A percentile compares a stretch with the other conserved stretches of the same genome.
Evolutionary conservation across 1,140 invertebrate genomes (phyloP).

Genomic region (Cyclina sinensis): DNA sequence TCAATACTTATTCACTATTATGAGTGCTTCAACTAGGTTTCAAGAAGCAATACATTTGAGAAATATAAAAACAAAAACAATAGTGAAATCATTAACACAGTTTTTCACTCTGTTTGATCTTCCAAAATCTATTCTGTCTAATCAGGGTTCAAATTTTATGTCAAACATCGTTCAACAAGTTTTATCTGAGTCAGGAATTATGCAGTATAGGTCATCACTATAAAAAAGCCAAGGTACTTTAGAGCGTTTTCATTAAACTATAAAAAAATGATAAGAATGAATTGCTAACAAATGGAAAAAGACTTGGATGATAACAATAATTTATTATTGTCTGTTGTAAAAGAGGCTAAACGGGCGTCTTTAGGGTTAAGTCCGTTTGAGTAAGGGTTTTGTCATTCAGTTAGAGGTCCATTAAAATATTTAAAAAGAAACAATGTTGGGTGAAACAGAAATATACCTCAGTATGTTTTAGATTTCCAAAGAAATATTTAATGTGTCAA

Average conservation of each 20-base stretch:
- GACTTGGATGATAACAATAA: constrained; percentile 66
- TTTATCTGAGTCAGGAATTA: constrained; percentile 39
- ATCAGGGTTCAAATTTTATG: constrained; percentile 67
- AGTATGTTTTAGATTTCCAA: too few relatives aligned
- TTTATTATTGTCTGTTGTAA: neutral
- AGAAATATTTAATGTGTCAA: too few relatives aligned
- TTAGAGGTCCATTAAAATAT: constrained; percentile 69
- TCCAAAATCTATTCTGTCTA: constrained; percentile 45
- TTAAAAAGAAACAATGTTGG: too few relatives aligned
- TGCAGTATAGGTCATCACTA: too few relatives aligned
- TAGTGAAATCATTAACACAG: constrained; percentile 62
- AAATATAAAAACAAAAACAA: constrained; percentile 51
- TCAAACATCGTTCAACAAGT: constrained; percentile 67
- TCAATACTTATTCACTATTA: constrained; percentile 68
- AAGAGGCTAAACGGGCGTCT: too few relatives aligned
- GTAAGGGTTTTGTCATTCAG: constrained; percentile 2
- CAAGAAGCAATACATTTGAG: constrained; percentile 68
- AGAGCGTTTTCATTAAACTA: constrained; percentile 59
- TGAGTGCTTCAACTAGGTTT: constrained; percentile 63
- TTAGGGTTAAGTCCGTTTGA: too few relatives aligned
- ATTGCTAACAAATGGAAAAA: constrained; percentile 58
- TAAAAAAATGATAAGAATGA: constrained; percentile 59
- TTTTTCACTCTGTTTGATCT: constrained; percentile 69
- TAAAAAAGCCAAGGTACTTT: constrained; percentile 63
- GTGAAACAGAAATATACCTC: too few relatives aligned